Conservation (phyloP, 30 jellyfish, hydroid and myxozoan genomes). For the Phacellophora camtschatica region DNA sequence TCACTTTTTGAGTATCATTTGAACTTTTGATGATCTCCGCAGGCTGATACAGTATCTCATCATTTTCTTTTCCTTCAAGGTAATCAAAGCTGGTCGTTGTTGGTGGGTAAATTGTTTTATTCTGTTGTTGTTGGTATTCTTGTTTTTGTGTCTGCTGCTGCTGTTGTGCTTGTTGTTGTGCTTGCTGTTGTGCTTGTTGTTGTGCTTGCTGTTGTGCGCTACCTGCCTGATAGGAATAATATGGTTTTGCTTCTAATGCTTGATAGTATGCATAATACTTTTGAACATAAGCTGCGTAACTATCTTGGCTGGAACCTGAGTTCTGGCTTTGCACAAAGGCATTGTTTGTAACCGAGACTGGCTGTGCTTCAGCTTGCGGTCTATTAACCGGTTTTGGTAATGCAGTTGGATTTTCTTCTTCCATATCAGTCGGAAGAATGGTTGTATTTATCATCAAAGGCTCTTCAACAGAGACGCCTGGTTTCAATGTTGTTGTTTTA, state of each 20-base stretch:
- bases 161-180: neutral
- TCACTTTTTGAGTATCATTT: too few species aligned
- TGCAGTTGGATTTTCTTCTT: neutral
- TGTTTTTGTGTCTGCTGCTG: neutral
- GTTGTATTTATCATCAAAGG: neutral
- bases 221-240: neutral
- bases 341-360: neutral
- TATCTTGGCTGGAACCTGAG: neutral
- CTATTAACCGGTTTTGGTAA: neutral
- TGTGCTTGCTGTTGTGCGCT: neutral
- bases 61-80: conserved; percentile 19
- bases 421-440: neutral
- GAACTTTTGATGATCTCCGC: too few species aligned
- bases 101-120: neutral
- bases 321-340: neutral
- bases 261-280: neutral
- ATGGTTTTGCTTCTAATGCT: too few species aligned
- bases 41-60: neutral
- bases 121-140: neutral
- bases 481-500: neutral
- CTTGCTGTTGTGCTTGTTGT: too few species aligned
- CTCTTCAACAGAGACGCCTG: conserved; percentile 19
- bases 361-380: neutral
- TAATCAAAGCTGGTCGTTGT: neutral
- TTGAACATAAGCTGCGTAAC: neutral